Evolutionary conservation across 2,113 vertebrate species (phyloP), one percentile per base, ranked within the genome.

Genomic region (Melanotaenia duboulayi): DNA sequence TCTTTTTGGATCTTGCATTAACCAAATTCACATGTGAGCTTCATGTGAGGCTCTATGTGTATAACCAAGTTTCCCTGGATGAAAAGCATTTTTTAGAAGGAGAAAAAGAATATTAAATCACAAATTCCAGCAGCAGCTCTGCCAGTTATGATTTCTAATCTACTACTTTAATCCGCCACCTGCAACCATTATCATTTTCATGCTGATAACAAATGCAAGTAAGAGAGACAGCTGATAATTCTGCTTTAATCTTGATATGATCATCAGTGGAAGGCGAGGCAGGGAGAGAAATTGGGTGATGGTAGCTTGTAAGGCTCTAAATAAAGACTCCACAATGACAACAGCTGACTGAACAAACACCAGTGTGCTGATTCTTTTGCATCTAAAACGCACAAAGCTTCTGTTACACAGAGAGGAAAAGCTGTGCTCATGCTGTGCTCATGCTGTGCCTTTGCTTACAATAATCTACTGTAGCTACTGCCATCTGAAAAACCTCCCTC

Each of bases 321-420:
- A 79, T 56, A 68, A 64, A 75, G 66, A 65, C 4, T 28, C 25
- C 35, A 39, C 17, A 12, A 55, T 50, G 80, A 79, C 76, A 77
- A 63, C 75, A 19, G 52, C 60, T 35, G 77, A 78, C 42, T 68
- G 71, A 55, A 75, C 62, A 58, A 71, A 69, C 78, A 49, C 65
- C 71, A 63, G 52, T 22, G 51, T 7, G 12, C 40, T 0, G 61
- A 70, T 71, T 62, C 51, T 56, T 78, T 76, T 57, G 61, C 35
- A 77, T 74, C 60, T 59, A 39, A 40, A 65, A 37, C 52, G 69
- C 39, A 22, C 25, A 25, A 3, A 11, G 25, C 55, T 28, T 81
- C 65, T 1, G 25, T 74, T 72, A 60, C 70, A 76, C 59, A 71
- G 17, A 67, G n/a, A n/a, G n/a, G n/a, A n/a, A n/a, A n/a, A n/a